Conservation (phyloP, 2,797 vertebrate genomes). For the Protosalanx chinensis region DNA sequence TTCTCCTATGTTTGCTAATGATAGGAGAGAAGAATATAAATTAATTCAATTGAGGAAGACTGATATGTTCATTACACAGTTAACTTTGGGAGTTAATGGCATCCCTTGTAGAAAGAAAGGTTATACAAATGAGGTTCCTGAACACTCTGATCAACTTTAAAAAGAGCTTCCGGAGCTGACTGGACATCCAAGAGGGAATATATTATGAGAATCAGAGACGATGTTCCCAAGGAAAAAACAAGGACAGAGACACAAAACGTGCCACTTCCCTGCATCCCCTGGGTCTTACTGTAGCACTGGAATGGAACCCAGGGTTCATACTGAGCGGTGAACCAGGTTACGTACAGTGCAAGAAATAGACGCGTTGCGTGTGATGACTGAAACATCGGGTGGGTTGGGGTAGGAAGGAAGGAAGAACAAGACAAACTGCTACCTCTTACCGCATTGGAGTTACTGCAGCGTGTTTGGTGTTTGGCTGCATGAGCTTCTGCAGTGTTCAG, state of each 20-base stretch:
- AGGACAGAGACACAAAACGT: neutral
- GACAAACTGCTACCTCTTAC: constrained; percentile 55
- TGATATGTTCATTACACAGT: neutral
- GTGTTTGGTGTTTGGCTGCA: constrained; percentile 62
- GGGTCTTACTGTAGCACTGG: neutral
- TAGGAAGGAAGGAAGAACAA: neutral
- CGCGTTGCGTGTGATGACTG: neutral
- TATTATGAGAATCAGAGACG: neutral
- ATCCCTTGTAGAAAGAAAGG: neutral
- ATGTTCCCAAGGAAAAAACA: neutral
- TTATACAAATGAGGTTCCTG: neutral
- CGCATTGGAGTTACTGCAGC: constrained; percentile 73
- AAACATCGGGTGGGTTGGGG: neutral
- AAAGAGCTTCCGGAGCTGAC: no score
- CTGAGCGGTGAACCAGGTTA: neutral
- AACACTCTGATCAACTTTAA: neutral
- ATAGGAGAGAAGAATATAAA: neutral
- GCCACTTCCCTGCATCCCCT: neutral
- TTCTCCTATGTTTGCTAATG: no score
- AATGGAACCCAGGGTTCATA: constrained; percentile 2
- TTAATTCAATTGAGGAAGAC: neutral
- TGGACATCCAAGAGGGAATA: no score
- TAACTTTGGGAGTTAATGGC: no score
- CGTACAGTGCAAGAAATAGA: neutral
- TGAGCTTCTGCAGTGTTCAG: constrained; percentile 83